Evolutionary conservation across 2,113 vertebrate genomes (phyloP).

Genomic region (Bubo scandiacus): DNA sequence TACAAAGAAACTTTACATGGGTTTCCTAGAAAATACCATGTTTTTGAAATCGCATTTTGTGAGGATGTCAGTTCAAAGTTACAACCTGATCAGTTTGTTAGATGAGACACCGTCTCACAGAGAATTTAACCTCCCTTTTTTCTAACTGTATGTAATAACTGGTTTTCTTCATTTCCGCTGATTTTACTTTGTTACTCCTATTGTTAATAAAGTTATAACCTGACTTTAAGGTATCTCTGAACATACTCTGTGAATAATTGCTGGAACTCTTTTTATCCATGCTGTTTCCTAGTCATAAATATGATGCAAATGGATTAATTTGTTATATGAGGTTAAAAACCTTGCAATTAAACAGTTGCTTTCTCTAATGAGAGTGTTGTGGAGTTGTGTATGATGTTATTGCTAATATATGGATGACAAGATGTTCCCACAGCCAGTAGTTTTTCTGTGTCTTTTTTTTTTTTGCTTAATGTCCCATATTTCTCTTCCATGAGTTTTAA

Average conservation of each 20-base stretch:
- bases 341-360: neutral
- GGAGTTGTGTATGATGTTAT: neutral
- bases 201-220: slow-evolving; percentile 25
- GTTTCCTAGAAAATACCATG: neutral
- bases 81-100: neutral
- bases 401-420: neutral
- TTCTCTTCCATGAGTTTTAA: neutral
- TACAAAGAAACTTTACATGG: neutral
- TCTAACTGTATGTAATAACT: neutral
- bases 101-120: neutral
- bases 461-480: neutral
- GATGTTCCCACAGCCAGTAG: neutral
- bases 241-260: neutral
- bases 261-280: neutral
- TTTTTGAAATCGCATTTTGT: neutral
- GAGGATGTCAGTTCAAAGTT: neutral
- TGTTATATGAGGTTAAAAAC: neutral
- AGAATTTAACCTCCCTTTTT: neutral
- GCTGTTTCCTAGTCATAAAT: slow-evolving; percentile 17
- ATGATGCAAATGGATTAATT: slow-evolving; percentile 7
- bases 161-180: neutral
- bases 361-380: neutral
- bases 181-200: neutral
- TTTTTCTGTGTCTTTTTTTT: neutral
- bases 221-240: neutral